Evolutionary conservation across 2,888 invertebrate species (phyloP).

Genomic region (Aplocera efformata): DNA sequence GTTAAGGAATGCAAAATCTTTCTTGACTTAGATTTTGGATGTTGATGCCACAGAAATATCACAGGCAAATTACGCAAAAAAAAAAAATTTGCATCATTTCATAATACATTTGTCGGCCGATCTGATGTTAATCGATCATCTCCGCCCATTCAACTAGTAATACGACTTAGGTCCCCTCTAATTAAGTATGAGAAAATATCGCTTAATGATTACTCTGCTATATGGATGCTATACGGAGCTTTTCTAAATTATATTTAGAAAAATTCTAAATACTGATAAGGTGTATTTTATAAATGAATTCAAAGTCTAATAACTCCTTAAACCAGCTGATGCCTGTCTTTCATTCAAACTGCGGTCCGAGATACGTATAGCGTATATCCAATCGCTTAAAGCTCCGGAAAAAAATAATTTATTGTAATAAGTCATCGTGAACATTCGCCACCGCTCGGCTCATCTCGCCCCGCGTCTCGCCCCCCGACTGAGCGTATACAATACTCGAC

Average conservation of each 20-base stretch:
- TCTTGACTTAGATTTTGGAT: constrained; percentile 47
- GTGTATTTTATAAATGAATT: constrained; percentile 6
- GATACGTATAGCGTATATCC: constrained; percentile 57
- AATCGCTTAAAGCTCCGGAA: constrained; percentile 70
- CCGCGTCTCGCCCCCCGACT: constrained; percentile 56
- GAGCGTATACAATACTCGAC: constrained; percentile 68
- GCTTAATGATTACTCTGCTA: background rate
- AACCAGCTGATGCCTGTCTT: constrained; percentile 53
- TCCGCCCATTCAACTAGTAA: no score
- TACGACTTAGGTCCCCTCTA: no score
- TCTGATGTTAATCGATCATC: no score
- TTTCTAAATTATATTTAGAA: no score
- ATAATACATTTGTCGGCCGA: background rate
- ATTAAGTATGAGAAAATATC: background rate
- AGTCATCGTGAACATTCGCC: constrained; percentile 77
- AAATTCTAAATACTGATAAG: no score
- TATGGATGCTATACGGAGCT: no score
- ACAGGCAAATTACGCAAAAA: constrained; percentile 29
- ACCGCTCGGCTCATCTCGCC: constrained; percentile 70
- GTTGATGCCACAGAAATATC: constrained; percentile 32
- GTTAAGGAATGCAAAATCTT: constrained; percentile 45
- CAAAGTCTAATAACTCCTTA: constrained; percentile 16
- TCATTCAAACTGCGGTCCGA: constrained; percentile 62
- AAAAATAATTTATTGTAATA: constrained; percentile 78
- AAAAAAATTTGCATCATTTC: constrained; percentile 19